Base-by-base conservation (phyloP, 2,888 invertebrate species). In the Platycnemis pennipes region DNA sequence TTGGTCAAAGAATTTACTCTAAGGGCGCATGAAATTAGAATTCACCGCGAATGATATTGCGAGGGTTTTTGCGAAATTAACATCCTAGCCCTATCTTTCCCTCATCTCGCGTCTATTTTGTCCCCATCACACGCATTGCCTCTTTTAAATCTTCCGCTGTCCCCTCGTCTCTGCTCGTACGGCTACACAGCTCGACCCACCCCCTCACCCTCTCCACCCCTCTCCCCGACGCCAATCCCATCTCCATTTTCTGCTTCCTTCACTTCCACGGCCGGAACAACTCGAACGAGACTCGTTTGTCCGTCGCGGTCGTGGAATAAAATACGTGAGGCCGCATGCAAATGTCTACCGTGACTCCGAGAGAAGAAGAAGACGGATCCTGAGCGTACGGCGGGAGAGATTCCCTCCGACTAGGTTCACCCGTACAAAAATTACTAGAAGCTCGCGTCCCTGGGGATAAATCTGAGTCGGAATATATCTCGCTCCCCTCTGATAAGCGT, bases 301-400 rank as follows among this genome's bases (percentile, higher is more conserved):
- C 77, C 77, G 77, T 77, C 77, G 77, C 77, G 77, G 77, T 77
- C 77, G 77, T 77, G 31, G 77, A 77, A 77, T 77, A 77, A 77
- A 77, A 77, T 77, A 77, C 77, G 77, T 77, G 77, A 37, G 37
- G 77, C 37, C 77, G 77, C 77, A 77, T 77, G 37, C 77, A 37
- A 77, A 77, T 77, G 31, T 26, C 37, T 37, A 16, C 49, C 49
- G 49, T 49, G 49, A 19, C 49, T 37, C 13, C 31, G 11, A 22
- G 31, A 37, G 37, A 16, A 37, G 63, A 63, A 63, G 63, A 11
- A 77, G 37, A 77, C 77, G 37, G 37, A 77, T 77, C 77, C 77
- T 77, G 77, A 77, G 37, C 77, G 37, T 37, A 11, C 13, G 77
- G 77, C 5, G 37, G 37, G 77, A 77, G 26, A 26, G 77, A 37